These are phyloP conservation scores for Drosophila lacicola DNA, from an alignment of 2,888 invertebrate species.

Conservation along the genomic window DNA sequence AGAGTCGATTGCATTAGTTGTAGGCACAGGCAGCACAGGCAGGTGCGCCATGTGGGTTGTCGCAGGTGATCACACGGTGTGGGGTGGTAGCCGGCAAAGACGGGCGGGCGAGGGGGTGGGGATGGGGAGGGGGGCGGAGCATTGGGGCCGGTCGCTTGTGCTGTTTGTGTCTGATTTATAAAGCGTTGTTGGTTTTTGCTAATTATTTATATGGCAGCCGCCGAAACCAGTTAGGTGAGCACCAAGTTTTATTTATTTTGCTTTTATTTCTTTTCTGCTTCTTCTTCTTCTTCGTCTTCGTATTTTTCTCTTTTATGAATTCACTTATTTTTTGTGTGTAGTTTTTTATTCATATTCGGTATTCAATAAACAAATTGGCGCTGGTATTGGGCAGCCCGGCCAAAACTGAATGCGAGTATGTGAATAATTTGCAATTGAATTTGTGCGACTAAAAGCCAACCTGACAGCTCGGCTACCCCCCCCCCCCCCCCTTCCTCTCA, in stretches of 20 bases:
- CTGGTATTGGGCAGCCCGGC: constrained; percentile 11
- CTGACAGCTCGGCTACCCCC: background rate
- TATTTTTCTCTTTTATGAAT: constrained; percentile 36
- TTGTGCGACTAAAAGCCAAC: constrained; percentile 12
- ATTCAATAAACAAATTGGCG: constrained; percentile 53
- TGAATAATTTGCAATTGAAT: constrained; percentile 58
- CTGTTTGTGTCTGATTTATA: constrained; percentile 58
- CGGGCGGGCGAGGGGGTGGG: background rate
- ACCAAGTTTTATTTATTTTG: constrained; percentile 40
- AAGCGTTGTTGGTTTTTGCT: constrained; percentile 73
- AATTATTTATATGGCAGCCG: constrained; percentile 75
- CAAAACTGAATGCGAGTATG: constrained; percentile 34
- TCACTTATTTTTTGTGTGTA: constrained; percentile 28
- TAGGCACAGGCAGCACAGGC: constrained; percentile 52
- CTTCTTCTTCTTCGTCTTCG: constrained; percentile 11
- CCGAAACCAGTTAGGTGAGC: constrained; percentile 61
- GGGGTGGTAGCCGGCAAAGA: too few species aligned
- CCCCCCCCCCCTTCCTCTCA: too few species aligned
- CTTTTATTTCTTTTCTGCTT: constrained; percentile 21
- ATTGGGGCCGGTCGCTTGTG: constrained; percentile 39
- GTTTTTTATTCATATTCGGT: constrained; percentile 26
- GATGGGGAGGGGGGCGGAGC: background rate
- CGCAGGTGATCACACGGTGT: background rate
- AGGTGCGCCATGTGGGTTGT: constrained; percentile 41
- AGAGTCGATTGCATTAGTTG: constrained; percentile 41